phyloP scores from a whole-genome alignment of 2,113 vertebrate species.

The Megaceryle maxima region DNA sequence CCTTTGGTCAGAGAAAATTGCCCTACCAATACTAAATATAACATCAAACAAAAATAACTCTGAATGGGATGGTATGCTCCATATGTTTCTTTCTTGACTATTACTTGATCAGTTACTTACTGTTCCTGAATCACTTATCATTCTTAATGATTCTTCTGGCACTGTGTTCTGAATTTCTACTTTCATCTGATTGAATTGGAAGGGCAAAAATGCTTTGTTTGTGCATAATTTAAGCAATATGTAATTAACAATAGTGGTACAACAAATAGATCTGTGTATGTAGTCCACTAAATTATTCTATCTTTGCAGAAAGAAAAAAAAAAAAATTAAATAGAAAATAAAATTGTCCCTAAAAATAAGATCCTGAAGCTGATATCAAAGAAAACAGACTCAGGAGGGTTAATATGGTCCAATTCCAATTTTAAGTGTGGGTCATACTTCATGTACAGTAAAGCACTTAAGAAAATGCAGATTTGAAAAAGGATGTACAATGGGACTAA shows the following conservation, averaged over 20 bases:
- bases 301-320: neutral
- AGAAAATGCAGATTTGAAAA: slow-evolving; percentile 15
- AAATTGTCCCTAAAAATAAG: neutral
- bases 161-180: neutral
- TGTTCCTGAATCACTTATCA: neutral
- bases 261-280: neutral
- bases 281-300: neutral
- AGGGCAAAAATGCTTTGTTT: neutral
- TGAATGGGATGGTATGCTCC: neutral
- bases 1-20: neutral
- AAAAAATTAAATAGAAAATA: neutral
- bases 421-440: neutral
- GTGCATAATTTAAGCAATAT: neutral
- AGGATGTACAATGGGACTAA: slow-evolving; percentile 7
- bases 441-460: neutral
- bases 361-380: neutral
- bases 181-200: neutral
- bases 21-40: neutral
- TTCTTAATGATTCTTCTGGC: neutral
- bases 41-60: neutral
- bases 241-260: neutral
- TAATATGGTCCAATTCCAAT: neutral
- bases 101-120: neutral
- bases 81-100: neutral
- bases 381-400: neutral